Conservation (phyloP, 2,797 vertebrate species). For the Pteronotus mesoamericanus region DNA sequence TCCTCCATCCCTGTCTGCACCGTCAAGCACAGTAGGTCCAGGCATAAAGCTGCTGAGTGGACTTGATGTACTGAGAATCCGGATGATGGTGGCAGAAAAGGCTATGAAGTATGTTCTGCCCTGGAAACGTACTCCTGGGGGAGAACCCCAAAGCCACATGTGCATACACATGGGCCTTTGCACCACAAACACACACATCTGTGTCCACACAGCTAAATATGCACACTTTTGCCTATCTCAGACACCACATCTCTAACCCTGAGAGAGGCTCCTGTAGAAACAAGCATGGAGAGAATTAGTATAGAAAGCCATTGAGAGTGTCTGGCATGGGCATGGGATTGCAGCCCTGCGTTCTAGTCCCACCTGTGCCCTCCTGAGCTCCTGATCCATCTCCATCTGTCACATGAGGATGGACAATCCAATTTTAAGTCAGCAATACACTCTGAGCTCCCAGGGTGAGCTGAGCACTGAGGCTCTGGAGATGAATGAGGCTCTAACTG, state of each 20-base stretch:
- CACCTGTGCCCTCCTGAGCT: background rate
- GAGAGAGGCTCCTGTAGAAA: background rate
- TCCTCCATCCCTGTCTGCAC: background rate
- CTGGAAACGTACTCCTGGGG: background rate
- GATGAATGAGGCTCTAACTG: background rate
- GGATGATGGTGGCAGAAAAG: background rate
- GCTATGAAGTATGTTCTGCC: background rate
- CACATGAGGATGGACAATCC: background rate
- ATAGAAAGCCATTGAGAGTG: background rate
- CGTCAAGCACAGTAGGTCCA: background rate
- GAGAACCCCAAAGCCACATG: background rate
- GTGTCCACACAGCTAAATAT: background rate
- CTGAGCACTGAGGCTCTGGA: background rate
- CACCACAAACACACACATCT: background rate
- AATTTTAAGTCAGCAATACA: background rate
- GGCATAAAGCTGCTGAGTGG: background rate
- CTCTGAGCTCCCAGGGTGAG: background rate
- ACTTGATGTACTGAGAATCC: background rate
- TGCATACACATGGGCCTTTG: rapidly evolving
- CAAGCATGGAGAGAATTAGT: background rate
- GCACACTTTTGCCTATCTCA: background rate
- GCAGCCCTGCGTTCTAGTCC: background rate
- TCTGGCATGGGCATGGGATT: background rate
- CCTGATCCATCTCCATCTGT: background rate
- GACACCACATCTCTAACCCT: background rate